Conservation (phyloP, 2,113 vertebrate genomes). For the Perca flavescens region DNA sequence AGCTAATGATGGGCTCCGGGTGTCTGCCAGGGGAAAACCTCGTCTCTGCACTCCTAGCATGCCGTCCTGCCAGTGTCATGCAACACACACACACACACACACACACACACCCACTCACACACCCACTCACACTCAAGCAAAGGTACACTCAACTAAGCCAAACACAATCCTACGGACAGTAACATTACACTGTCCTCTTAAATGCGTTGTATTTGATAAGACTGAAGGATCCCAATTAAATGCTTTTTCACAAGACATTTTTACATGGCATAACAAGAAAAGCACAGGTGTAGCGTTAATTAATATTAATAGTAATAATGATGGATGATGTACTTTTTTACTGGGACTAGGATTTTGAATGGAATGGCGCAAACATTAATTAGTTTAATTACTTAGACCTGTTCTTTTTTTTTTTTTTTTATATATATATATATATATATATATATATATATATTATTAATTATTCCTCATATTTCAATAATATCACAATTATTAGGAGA, state of each 20-base stretch:
- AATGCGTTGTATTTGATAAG: too few relatives aligned
- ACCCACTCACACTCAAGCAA: too few relatives aligned
- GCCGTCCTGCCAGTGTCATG: slow-evolving; percentile 7
- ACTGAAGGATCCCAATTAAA: too few relatives aligned
- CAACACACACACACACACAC: not conserved
- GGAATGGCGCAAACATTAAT: not conserved
- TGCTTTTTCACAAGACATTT: not conserved
- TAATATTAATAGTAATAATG: not conserved
- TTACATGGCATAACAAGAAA: not conserved
- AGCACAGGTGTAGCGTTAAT: too few relatives aligned
- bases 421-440: too few relatives aligned
- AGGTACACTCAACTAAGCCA: too few relatives aligned
- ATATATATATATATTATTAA: not conserved
- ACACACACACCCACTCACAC: too few relatives aligned
- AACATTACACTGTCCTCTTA: too few relatives aligned
- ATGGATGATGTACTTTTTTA: not conserved
- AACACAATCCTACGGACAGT: too few relatives aligned
- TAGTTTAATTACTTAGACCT: not conserved
- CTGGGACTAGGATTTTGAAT: not conserved
- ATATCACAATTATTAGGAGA: not conserved
- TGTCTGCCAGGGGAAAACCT: slow-evolving; percentile 15
- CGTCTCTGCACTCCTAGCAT: slow-evolving; percentile 17
- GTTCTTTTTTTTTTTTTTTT: too few relatives aligned
- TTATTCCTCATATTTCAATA: not conserved
- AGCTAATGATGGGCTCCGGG: slow-evolving; percentile 50